These are phyloP conservation scores for Drosophila neonasuta DNA, from an alignment of 2,888 invertebrate species.

Conservation along the genomic window DNA sequence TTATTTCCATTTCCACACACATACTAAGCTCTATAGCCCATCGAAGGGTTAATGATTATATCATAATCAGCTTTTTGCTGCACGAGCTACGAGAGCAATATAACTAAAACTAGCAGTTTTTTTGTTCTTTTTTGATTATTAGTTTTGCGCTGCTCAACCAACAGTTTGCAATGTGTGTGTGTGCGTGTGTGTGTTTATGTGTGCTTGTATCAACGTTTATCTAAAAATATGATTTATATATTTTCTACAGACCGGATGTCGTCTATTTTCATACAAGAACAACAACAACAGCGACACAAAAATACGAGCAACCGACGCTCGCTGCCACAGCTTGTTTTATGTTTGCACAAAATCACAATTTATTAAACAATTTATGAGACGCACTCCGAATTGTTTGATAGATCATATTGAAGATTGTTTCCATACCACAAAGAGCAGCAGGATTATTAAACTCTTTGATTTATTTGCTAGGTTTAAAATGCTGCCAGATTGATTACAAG, in stretches of 20 bases:
- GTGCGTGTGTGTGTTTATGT: conserved; percentile 7
- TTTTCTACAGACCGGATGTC: conserved; percentile 78
- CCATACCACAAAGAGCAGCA: background rate
- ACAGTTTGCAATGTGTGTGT: background rate
- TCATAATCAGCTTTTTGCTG: conserved; percentile 5
- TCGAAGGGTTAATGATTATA: conserved; percentile 1
- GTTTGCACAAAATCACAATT: conserved; percentile 55
- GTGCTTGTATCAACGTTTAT: conserved; percentile 54
- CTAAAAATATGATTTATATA: conserved; percentile 76
- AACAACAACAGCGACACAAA: conserved; percentile 41
- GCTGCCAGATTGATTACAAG: too few relatives aligned
- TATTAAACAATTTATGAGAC: conserved; percentile 52
- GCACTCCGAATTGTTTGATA: conserved; percentile 50
- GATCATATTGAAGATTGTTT: conserved; percentile 3
- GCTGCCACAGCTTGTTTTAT: conserved; percentile 33
- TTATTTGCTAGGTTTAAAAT: background rate
- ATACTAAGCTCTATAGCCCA: background rate
- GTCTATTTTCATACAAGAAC: conserved; percentile 77
- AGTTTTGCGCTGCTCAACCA: background rate
- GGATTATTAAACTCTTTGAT: background rate
- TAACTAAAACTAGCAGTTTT: background rate
- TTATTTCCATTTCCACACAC: conserved; percentile 72
- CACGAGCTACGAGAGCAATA: background rate
- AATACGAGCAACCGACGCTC: conserved; percentile 7
- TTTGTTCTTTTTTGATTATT: conserved; percentile 4